Conservation (phyloP, 2,113 vertebrate species). For the Phylloscopus trochilus region DNA sequence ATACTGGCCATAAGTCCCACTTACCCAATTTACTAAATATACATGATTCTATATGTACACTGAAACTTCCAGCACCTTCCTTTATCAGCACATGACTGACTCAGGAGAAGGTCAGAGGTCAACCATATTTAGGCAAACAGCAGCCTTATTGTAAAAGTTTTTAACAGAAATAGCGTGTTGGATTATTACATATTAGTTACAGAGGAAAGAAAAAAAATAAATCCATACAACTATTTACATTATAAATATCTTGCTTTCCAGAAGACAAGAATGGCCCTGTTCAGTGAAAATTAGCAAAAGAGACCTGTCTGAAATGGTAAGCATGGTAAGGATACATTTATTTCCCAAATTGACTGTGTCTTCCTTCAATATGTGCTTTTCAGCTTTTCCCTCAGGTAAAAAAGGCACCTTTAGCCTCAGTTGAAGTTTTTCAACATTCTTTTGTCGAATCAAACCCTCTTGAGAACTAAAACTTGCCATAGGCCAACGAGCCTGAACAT, state of each 20-base stretch:
- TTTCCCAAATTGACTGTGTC: neutral
- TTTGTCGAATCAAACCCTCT: slow-evolving; percentile 15
- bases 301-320: slow-evolving; percentile 33
- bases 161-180: slow-evolving; percentile 22
- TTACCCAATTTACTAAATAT: slow-evolving; percentile 79
- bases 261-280: slow-evolving; percentile 50
- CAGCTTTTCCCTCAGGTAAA: neutral
- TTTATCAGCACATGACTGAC: neutral
- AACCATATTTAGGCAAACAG: slow-evolving; percentile 44
- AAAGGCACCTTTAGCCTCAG: slow-evolving; percentile 45
- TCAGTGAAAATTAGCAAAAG: slow-evolving; percentile 42
- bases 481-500: neutral
- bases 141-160: slow-evolving; percentile 12
- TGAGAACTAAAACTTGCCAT: slow-evolving; percentile 10
- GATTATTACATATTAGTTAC: slow-evolving; percentile 59
- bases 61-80: slow-evolving; percentile 32
- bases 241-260: slow-evolving; percentile 52
- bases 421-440: slow-evolving; percentile 23
- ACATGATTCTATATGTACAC: slow-evolving; percentile 87
- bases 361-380: neutral
- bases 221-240: slow-evolving; percentile 70
- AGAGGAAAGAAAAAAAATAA: slow-evolving; percentile 17
- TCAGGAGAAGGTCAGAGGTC: slow-evolving; percentile 30
- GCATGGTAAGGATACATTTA: neutral
- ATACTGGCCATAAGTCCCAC: slow-evolving; percentile 96